A percentile compares a stretch with the other conserved stretches of the same genome.
phyloP scores from a whole-genome alignment of 2,113 vertebrate species.

The Vulpes lagopus region DNA sequence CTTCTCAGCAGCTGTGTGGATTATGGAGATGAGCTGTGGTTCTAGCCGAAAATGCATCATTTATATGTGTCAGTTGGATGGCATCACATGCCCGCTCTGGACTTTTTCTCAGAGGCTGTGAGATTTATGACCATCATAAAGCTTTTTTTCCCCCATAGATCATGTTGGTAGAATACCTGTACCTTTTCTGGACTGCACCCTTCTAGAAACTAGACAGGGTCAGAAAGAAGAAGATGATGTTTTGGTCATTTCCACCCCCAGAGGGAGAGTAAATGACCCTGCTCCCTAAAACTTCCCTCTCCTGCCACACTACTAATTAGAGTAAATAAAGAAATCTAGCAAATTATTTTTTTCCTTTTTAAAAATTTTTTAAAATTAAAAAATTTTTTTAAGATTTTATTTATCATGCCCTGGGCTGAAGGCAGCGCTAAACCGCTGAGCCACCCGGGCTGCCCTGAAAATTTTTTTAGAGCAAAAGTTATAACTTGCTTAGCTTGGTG shows the following conservation, averaged over 20 bases:
- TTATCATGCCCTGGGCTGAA: too few species aligned
- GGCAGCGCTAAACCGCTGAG: too few species aligned
- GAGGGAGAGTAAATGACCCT: not conserved
- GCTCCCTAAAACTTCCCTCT: not conserved
- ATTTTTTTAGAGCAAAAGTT: slow-evolving; percentile 32
- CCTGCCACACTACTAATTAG: slow-evolving; percentile 47
- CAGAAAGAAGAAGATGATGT: not conserved
- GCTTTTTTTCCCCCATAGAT: slow-evolving; percentile 36
- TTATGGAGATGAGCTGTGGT: slow-evolving; percentile 85
- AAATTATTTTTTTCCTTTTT: not conserved
- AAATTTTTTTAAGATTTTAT: too few species aligned
- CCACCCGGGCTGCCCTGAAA: not conserved
- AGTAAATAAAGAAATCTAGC: not conserved
- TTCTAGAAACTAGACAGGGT: slow-evolving; percentile 40
- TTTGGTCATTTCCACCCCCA: not conserved
- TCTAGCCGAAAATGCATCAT: slow-evolving; percentile 82
- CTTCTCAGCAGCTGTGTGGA: slow-evolving; percentile 83
- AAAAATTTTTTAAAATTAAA: too few species aligned
- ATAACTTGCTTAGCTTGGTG: not conserved
- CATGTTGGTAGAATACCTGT: slow-evolving; percentile 48
- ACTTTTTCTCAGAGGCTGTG: slow-evolving; percentile 73
- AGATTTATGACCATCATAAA: slow-evolving; percentile 79
- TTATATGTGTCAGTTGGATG: slow-evolving; percentile 81
- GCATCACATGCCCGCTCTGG: slow-evolving; percentile 69
- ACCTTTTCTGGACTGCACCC: slow-evolving; percentile 49